A percentile compares a stretch with the other conserved stretches of the same genome.
Evolutionary conservation across 2,888 invertebrate genomes (phyloP).

Genomic region (Agrotis exclamationis): DNA sequence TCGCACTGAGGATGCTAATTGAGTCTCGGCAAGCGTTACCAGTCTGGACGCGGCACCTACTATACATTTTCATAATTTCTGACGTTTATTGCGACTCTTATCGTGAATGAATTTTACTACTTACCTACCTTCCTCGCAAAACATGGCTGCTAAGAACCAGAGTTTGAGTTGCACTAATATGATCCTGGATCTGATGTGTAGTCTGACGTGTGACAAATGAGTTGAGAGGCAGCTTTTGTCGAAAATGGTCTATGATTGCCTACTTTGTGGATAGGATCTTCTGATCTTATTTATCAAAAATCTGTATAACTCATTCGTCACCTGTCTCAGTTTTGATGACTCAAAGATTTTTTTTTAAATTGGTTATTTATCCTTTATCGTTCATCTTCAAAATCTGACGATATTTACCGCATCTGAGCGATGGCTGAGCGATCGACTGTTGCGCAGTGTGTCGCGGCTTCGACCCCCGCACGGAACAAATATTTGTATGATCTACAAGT

Average conservation of each 20-base stretch:
- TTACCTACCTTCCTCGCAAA: constrained; percentile 11
- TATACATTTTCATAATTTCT: constrained; percentile 66
- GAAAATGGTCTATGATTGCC: background rate
- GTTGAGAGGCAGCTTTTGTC: background rate
- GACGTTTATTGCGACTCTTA: constrained; percentile 44
- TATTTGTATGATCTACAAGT: too few relatives aligned
- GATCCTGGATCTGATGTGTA: too few relatives aligned
- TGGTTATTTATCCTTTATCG: too few relatives aligned
- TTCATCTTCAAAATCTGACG: background rate
- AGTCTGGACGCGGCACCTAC: constrained; percentile 72
- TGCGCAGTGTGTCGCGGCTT: too few relatives aligned
- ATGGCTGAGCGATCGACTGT: too few relatives aligned
- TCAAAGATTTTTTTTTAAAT: too few relatives aligned
- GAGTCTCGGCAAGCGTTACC: constrained; percentile 78
- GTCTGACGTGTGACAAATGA: too few relatives aligned
- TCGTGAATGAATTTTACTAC: constrained; percentile 35
- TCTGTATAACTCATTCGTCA: background rate
- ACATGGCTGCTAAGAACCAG: background rate
- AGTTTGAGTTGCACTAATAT: constrained; percentile 1
- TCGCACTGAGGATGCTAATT: constrained; percentile 83
- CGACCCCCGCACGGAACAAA: too few relatives aligned
- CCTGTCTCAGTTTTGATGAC: background rate
- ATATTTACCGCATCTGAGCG: background rate
- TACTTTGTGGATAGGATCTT: background rate
- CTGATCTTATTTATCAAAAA: background rate